These are phyloP conservation scores for Phoenoteleia sp. DNA, from an alignment of 2,888 invertebrate species.

Conservation along the genomic window DNA sequence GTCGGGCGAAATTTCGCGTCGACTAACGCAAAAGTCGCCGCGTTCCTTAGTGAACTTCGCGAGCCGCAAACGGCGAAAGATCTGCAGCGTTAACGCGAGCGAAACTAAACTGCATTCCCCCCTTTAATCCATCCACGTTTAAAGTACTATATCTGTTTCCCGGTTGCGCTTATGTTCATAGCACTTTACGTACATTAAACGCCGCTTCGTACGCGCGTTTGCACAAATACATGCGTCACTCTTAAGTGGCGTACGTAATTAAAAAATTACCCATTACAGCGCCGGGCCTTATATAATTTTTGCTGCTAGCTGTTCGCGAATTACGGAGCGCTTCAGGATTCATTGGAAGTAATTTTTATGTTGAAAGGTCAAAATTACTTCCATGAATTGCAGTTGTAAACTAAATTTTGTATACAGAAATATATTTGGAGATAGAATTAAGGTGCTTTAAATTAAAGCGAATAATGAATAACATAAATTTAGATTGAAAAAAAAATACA, in stretches of 20 bases:
- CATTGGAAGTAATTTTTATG: too few relatives aligned
- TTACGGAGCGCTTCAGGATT: too few relatives aligned
- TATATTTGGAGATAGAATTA: too few relatives aligned
- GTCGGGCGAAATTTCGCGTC: not conserved
- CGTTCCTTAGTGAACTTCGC: slow-evolving; percentile 54
- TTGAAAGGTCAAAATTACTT: too few relatives aligned
- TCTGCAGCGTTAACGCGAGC: slow-evolving; percentile 66
- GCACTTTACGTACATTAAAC: slow-evolving; percentile 51
- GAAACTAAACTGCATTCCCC: slow-evolving; percentile 79
- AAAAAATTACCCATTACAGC: slow-evolving; percentile 38
- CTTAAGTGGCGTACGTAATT: slow-evolving; percentile 49
- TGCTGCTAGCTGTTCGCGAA: too few relatives aligned
- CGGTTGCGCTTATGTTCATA: slow-evolving; percentile 76
- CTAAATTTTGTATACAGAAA: too few relatives aligned
- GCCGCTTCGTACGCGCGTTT: slow-evolving; percentile 25
- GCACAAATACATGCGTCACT: slow-evolving; percentile 22
- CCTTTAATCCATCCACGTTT: slow-evolving; percentile 77
- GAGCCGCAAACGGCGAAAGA: slow-evolving; percentile 62
- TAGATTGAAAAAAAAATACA: too few relatives aligned
- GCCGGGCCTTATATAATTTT: slow-evolving; percentile 40
- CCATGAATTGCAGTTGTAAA: too few relatives aligned
- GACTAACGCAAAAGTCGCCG: slow-evolving; percentile 8
- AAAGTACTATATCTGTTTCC: slow-evolving; percentile 73
- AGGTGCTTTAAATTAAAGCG: too few relatives aligned
- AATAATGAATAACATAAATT: too few relatives aligned